Evolutionary conservation across 2,113 vertebrate species (phyloP), one percentile per base, ranked within the genome.

Genomic region (Pomatorhinus ruficollis): DNA sequence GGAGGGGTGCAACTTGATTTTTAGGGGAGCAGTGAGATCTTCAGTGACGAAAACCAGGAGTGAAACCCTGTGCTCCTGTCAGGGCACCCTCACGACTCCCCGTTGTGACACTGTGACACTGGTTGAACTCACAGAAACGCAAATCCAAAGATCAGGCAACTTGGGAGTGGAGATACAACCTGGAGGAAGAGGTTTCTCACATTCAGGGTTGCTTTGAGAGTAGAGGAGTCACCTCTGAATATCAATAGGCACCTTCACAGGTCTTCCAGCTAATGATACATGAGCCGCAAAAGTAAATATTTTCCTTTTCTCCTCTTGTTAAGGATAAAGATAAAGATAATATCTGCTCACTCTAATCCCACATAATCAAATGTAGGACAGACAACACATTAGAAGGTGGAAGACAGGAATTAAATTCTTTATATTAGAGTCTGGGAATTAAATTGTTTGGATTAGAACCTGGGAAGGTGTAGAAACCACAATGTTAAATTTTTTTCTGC

Each of bases 171-270:
- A 93, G 85, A 35, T 91, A 1, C 8, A 79, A 28, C 56, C 60
- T 24, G 20, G 60, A 65, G 75, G 49, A 87, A 35, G 33, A 91
- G 37, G 42, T 74, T 89, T 90, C 23, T 78, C 22, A 47, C 40
- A 11, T 5, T n/a, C 31, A 39, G 22, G 1, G 39, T 11, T 59
- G 60, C 8, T 80, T 83, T 71, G 50, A 74, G 31, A 42, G 70
- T 42, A 75, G 50, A 90, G 87, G 82, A 97, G 54, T 82, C 77
- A 83, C 72, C 78, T 61, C 28, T 93, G 85, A 94, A 84, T 95
- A 72, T 87, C 93, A 94, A 74, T 11, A 54, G 89, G 56, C 37
- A 87, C 69, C 79, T 97, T 94, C 40, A 37, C 30, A 35, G 33
- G 23, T 79, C 84, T 87, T 40, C 33, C 92, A 79, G 70, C 49